phyloP scores from a whole-genome alignment of 2,888 invertebrate species.

The Ochropleura leucogaster region DNA sequence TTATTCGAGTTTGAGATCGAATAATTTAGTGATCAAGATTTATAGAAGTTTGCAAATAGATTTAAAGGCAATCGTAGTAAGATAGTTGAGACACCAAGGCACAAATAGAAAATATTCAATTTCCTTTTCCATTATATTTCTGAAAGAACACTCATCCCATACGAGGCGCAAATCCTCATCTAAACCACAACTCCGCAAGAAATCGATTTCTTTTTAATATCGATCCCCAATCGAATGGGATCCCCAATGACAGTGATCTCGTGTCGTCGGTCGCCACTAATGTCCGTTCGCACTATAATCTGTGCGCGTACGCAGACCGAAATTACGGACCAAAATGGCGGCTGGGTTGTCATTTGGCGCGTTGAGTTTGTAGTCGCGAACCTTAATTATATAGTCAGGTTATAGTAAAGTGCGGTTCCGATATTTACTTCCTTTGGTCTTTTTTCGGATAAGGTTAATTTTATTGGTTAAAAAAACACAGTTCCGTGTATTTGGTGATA shows the following conservation, averaged over 20 bases:
- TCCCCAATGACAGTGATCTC: slow-evolving; percentile 78
- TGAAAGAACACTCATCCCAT: slow-evolving; percentile 26
- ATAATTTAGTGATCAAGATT: too few species aligned
- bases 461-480: slow-evolving; percentile 46
- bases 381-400: slow-evolving; percentile 78
- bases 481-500: slow-evolving; percentile 51
- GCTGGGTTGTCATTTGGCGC: slow-evolving; percentile 87
- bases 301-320: slow-evolving; percentile 80
- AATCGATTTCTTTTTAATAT: slow-evolving; percentile 73
- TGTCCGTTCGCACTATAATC: slow-evolving; percentile 84
- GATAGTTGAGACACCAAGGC: not conserved
- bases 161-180: slow-evolving; percentile 58
- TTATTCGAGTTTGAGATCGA: too few species aligned
- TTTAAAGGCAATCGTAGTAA: too few species aligned
- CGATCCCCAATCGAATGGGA: slow-evolving; percentile 72
- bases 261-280: slow-evolving; percentile 80
- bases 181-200: slow-evolving; percentile 65
- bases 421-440: slow-evolving; percentile 73
- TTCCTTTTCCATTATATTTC: slow-evolving; percentile 24
- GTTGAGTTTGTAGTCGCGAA: slow-evolving; percentile 75
- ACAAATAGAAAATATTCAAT: slow-evolving; percentile 35
- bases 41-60: too few species aligned
- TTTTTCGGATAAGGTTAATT: slow-evolving; percentile 63
- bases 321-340: slow-evolving; percentile 83
- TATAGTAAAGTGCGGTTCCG: slow-evolving; percentile 76